Evolutionary conservation across 2,888 invertebrate genomes (phyloP).

Genomic region (Drosophila fulvimacula): DNA sequence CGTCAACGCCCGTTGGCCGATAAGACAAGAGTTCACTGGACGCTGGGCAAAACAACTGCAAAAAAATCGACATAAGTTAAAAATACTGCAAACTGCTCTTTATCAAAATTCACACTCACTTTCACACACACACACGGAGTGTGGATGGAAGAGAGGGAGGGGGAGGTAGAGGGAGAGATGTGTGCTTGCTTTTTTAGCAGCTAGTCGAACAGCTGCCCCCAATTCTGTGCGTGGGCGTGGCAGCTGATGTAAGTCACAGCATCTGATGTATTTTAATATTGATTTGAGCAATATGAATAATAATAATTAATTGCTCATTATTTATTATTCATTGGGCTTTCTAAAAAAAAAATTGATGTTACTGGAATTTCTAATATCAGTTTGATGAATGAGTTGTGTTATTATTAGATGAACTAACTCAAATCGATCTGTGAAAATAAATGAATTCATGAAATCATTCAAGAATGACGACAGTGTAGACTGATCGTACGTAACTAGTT

Average conservation of each 20-base stretch:
- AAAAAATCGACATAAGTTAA: conserved; percentile 43
- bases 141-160: too few relatives aligned
- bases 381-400: background rate
- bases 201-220: conserved; percentile 15
- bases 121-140: conserved; percentile 8
- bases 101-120: conserved; percentile 46
- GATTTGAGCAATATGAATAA: background rate
- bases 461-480: too few relatives aligned
- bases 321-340: background rate
- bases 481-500: background rate
- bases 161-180: background rate
- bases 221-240: conserved; percentile 10
- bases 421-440: too few relatives aligned
- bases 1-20: conserved; percentile 42
- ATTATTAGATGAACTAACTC: background rate
- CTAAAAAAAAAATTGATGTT: too few relatives aligned
- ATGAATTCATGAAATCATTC: too few relatives aligned
- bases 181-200: conserved; percentile 6
- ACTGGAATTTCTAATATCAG: background rate
- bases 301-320: background rate
- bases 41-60: conserved; percentile 53
- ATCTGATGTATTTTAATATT: background rate
- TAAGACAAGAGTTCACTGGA: conserved; percentile 57
- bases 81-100: conserved; percentile 48
- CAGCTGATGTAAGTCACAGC: conserved; percentile 10